A percentile compares a stretch with the other conserved stretches of the same genome.
Evolutionary conservation across 1,140 invertebrate species (phyloP).

Genomic region (Bursaphelenchus mucronatus): DNA sequence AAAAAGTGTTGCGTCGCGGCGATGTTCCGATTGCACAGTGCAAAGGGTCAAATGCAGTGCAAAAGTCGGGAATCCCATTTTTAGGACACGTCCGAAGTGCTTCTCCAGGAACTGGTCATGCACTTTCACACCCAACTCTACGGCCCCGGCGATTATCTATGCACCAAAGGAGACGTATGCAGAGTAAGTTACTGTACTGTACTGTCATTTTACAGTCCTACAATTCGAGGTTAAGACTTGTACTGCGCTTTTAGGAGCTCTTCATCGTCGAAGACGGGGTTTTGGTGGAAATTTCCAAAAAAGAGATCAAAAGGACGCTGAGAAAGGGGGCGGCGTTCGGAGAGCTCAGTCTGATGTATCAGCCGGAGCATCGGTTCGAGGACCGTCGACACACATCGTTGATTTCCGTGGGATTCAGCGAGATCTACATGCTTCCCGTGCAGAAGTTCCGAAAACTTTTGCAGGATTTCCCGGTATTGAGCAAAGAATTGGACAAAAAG

Average conservation of each 20-base stretch:
- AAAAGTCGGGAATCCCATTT: too few relatives aligned
- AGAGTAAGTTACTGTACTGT: slow-evolving; percentile 11
- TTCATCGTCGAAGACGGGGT: slow-evolving; percentile 11
- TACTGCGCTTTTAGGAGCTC: slow-evolving; percentile 17
- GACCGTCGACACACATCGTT: slow-evolving; percentile 19
- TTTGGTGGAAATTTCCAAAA: slow-evolving; percentile 16
- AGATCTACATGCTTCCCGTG: slow-evolving; percentile 19
- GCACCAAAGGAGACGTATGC: slow-evolving; percentile 12
- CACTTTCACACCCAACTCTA: slow-evolving; percentile 4
- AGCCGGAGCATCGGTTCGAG: slow-evolving; percentile 16
- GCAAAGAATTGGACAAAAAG: slow-evolving; percentile 6
- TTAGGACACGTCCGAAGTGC: slow-evolving; percentile 7
- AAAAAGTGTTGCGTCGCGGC: too few relatives aligned
- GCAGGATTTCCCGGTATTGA: slow-evolving; percentile 17
- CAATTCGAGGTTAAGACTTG: not conserved
- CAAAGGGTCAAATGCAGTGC: too few relatives aligned
- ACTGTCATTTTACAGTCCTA: too few relatives aligned
- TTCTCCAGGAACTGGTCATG: slow-evolving; percentile 17
- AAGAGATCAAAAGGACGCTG: not conserved
- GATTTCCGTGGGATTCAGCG: slow-evolving; percentile 18
- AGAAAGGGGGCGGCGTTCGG: not conserved
- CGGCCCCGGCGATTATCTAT: slow-evolving; percentile 18
- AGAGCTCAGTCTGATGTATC: slow-evolving; percentile 16
- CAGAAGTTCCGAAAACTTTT: slow-evolving; percentile 15
- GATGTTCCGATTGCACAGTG: too few relatives aligned